Base-by-base conservation (phyloP, 2,797 vertebrate genomes). In the Spinibarbus caldwelli region DNA sequence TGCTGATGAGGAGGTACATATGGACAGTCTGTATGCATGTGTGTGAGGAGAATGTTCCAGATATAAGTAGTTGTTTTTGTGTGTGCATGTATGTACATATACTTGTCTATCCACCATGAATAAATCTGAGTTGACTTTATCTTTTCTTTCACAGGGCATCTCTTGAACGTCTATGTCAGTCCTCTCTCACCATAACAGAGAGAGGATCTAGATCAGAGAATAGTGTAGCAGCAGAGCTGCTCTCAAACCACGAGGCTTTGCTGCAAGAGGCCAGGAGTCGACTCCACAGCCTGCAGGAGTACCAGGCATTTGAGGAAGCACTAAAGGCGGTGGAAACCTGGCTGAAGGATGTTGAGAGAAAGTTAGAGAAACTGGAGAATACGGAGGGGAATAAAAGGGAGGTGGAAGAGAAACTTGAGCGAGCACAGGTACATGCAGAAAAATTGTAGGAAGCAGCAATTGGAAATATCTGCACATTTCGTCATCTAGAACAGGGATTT, bases 321-420 rank as follows among this genome's bases (percentile, higher is more conserved):
- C 93, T 97, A 59, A 97, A 96, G 92, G 95, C 89, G 86, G 94
- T 97, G 90, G 97, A 97, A 96, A 92, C 95, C 36, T 98, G 97
- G 96, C 93, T 98, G 76, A 96, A 96, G 89, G 96, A 96, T 29
- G 93, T 97, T 85, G 97, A 98, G 77, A 96, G 96, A 88, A 96
- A 93, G 77, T 88, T 99, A 89, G 94, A 94, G 11, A 92, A 92
- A 6, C 95, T 96, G 2, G 96, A 98, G 90, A 96, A 95, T 92
- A 98, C 97, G 2, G 87, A 95, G 52, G 98, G 98, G n/a, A 96
- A 92, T 89, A 99, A 97, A 93, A 94, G 93, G 52, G 91, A 94
- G 14, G 85, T 99, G 87, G 97, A 99, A 91, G 95, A 93, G 87
- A 95, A 96, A 49, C 93, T 98, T 86, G 90, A 95, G 57, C 94